Evolutionary conservation across 2,797 vertebrate genomes (phyloP).

Genomic region (Sebastes itinus): DNA sequence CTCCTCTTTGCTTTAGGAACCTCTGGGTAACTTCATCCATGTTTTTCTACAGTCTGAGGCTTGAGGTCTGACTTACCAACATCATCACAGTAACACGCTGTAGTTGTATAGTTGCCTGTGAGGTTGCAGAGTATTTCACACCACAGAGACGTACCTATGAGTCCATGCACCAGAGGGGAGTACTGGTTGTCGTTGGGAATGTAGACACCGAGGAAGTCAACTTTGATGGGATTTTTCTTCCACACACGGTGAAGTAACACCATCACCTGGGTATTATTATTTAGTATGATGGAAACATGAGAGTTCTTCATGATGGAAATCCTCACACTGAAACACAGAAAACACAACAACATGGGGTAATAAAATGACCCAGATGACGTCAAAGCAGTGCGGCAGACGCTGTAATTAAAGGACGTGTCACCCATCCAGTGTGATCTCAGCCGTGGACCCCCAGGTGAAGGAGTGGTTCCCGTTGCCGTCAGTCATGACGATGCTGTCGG

Average conservation of each 20-base stretch:
- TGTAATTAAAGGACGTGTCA: constrained; percentile 29
- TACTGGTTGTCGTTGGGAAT: constrained; percentile 86
- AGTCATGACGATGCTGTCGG: constrained; percentile 79
- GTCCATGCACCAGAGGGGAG: constrained; percentile 87
- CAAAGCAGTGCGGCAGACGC: fast-evolving
- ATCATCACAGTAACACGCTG: background rate
- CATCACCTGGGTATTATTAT: constrained; percentile 84
- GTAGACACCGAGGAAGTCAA: constrained; percentile 96
- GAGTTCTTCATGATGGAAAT: constrained; percentile 85
- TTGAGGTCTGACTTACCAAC: background rate
- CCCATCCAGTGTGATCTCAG: constrained; percentile 82
- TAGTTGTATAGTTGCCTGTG: background rate
- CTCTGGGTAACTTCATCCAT: background rate
- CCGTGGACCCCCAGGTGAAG: constrained; percentile 88
- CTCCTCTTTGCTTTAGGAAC: background rate
- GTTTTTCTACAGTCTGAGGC: background rate
- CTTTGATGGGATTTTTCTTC: constrained; percentile 91
- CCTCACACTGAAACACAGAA: constrained; percentile 79
- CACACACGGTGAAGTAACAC: constrained; percentile 93
- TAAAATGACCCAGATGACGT: background rate
- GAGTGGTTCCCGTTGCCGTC: constrained; percentile 70
- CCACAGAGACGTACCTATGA: constrained; percentile 74
- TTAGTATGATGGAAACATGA: constrained; percentile 81
- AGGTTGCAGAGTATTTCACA: too few species aligned
- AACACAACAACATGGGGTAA: background rate